Percentiles rank a stretch among this genome's conserved stretches.
Conservation (phyloP, 2,113 vertebrate species). For the Vimba vimba region DNA sequence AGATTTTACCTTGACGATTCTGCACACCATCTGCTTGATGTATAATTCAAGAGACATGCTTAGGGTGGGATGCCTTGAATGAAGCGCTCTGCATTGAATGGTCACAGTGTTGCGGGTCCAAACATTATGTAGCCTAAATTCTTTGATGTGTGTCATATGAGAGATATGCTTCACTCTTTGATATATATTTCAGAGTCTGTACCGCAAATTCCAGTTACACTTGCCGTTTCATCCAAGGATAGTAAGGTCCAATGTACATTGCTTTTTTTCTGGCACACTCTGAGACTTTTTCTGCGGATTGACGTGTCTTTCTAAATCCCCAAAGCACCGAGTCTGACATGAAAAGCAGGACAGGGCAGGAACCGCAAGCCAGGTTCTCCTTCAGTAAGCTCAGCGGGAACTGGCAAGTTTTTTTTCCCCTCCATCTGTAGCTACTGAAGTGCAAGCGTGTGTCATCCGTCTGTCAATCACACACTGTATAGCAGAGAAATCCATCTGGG, state of each 20-base stretch:
- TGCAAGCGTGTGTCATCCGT: conserved; percentile 25
- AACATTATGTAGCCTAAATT: conserved; percentile 20
- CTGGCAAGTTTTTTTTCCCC: conserved; percentile 4
- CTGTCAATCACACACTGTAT: conserved; percentile 35
- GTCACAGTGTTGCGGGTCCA: conserved; percentile 6
- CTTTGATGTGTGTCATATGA: conserved; percentile 29
- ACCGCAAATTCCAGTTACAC: background rate
- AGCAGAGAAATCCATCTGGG: conserved; percentile 15
- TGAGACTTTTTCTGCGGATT: conserved; percentile 10
- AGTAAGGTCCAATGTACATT: background rate
- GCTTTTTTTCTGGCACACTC: background rate
- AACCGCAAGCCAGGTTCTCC: conserved; percentile 11
- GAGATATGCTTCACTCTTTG: conserved; percentile 17
- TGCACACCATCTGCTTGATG: conserved; percentile 43
- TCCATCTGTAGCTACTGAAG: conserved; percentile 29
- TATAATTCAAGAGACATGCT: conserved; percentile 40
- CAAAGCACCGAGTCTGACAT: conserved; percentile 30
- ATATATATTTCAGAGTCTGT: conserved; percentile 25
- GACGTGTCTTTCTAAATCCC: conserved; percentile 31
- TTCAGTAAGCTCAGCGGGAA: conserved; percentile 29
- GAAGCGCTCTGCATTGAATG: conserved; percentile 13
- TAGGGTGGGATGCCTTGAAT: conserved; percentile 37
- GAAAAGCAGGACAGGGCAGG: conserved; percentile 42
- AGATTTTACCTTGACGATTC: conserved; percentile 42
- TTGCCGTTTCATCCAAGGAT: background rate